Evolutionary conservation across 2,797 vertebrate genomes (phyloP), one percentile per base, ranked within the genome.

Genomic region (Triplophysa bombifrons): DNA sequence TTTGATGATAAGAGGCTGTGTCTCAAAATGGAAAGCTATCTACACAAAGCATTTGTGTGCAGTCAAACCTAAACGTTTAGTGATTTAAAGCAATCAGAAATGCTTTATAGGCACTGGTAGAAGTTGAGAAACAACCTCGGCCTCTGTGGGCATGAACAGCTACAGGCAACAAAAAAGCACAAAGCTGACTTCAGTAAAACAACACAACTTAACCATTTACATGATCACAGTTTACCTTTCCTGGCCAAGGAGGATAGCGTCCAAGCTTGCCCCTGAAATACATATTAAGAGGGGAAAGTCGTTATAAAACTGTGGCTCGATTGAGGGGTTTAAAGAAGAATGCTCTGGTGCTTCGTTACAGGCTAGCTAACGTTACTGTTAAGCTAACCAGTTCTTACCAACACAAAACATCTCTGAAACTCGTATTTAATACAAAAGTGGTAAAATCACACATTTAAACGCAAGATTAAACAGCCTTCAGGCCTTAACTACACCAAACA

Each of bases 221-320:
- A 53, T 19, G 34, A 53, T 64, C 5, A 25, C 6, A 61, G 74
- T 92, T 95, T 85, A 98, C 98, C 96, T 99, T 99, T 87, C 98
- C 98, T 0, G 98, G 98, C 98, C 98, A 99, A 75, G 98, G 98
- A 87, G 98, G 98, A 84, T 99, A 99, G 41, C 98, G 93, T 60
- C 98, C 98, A 50, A 99, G 93, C 88, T 99, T 99, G 22, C 98
- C 97, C 98, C 98, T 99, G 81, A 67, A 93, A 90, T 2, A 79
- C 11, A 74, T 9, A n/a, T 58, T 7, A 27, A 38, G 17, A 41
- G 0, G 2, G 13, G 12, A 64, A 5, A 22, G 51, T 14, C 25
- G 6, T 68, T 68, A n/a, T 51, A 19, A 48, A 51, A 4, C n/a
- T 4, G n/a, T 5, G 6, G n/a, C 8, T 71, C 27, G 20, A 19